A percentile compares a stretch with the other conserved stretches of the same genome.
Evolutionary conservation across 1,140 invertebrate species (phyloP).

Genomic region (Euura lappo): DNA sequence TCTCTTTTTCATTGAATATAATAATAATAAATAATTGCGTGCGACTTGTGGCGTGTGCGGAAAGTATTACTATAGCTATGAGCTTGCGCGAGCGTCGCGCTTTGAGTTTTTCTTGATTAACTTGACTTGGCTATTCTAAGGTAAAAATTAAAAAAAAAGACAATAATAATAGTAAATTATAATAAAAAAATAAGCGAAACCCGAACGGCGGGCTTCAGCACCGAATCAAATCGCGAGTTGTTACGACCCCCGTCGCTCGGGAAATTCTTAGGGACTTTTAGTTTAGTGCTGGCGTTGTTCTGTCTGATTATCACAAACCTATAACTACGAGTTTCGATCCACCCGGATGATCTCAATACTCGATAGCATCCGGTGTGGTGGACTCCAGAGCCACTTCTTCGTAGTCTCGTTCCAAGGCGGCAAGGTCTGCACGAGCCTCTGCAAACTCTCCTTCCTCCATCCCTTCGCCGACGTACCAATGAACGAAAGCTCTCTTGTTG

Average conservation of each 20-base stretch:
- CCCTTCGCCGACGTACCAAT: slow-evolving; percentile 82
- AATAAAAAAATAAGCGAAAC: background rate
- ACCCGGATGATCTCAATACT: background rate
- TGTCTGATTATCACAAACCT: background rate
- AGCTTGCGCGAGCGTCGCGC: background rate
- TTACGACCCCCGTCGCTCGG: background rate
- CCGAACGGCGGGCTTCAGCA: background rate
- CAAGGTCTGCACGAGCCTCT: slow-evolving; percentile 76
- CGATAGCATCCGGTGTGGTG: slow-evolving; percentile 25
- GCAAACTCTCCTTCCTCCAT: slow-evolving; percentile 79
- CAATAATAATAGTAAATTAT: background rate
- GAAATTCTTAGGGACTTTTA: background rate
- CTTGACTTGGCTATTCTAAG: background rate
- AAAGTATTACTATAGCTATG: background rate
- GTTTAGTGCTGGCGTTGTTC: slow-evolving; percentile 1
- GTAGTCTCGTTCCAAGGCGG: slow-evolving; percentile 74
- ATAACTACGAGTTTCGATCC: background rate
- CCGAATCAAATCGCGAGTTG: background rate
- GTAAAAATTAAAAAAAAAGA: background rate
- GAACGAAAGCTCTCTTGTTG: slow-evolving; percentile 76
- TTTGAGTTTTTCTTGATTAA: background rate
- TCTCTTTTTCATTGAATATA: too few relatives aligned
- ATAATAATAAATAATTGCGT: too few relatives aligned
- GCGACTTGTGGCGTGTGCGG: too few relatives aligned
- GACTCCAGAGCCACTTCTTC: slow-evolving; percentile 61